Conservation (phyloP, 53 echinoderm and acorn worm species). For the Stichopus horrens region DNA sequence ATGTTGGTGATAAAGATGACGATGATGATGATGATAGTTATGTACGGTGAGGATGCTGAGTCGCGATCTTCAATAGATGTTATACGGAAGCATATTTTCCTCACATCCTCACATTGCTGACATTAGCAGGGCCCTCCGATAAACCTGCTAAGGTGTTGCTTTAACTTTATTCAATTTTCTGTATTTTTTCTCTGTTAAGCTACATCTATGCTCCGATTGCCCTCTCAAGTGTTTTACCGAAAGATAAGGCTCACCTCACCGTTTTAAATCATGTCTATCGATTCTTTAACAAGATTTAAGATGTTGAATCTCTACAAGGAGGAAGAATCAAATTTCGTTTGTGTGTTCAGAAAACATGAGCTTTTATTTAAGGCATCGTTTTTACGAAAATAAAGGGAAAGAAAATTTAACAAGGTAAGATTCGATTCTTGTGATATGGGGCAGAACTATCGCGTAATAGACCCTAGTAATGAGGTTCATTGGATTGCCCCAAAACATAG, state of each 20-base stretch:
- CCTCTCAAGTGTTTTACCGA: slow-evolving; percentile 4
- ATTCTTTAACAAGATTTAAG: slow-evolving; percentile 35
- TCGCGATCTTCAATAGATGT: too few relatives aligned
- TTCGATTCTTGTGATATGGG: slow-evolving; percentile 35
- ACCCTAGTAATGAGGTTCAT: slow-evolving; percentile 42
- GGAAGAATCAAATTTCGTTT: slow-evolving; percentile 42
- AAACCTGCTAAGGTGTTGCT: not conserved
- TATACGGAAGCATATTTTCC: too few relatives aligned
- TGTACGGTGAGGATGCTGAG: too few relatives aligned
- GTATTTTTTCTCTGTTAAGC: not conserved
- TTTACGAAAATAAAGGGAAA: not conserved
- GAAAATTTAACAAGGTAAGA: slow-evolving; percentile 15
- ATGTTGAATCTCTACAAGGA: slow-evolving; percentile 29
- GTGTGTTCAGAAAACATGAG: slow-evolving; percentile 45
- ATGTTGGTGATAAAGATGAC: too few relatives aligned
- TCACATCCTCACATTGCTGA: too few relatives aligned
- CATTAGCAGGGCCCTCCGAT: too few relatives aligned
- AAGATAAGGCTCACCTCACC: not conserved
- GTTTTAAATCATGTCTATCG: slow-evolving; percentile 19
- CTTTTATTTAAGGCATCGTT: not conserved
- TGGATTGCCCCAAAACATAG: slow-evolving; percentile 37
- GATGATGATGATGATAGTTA: too few relatives aligned
- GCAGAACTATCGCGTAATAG: slow-evolving; percentile 34
- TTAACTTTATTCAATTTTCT: not conserved
- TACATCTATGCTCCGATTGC: not conserved